Percentiles rank a stretch among this genome's conserved stretches.
Conservation (phyloP, 2,888 invertebrate species). For the Operophtera brumata region DNA sequence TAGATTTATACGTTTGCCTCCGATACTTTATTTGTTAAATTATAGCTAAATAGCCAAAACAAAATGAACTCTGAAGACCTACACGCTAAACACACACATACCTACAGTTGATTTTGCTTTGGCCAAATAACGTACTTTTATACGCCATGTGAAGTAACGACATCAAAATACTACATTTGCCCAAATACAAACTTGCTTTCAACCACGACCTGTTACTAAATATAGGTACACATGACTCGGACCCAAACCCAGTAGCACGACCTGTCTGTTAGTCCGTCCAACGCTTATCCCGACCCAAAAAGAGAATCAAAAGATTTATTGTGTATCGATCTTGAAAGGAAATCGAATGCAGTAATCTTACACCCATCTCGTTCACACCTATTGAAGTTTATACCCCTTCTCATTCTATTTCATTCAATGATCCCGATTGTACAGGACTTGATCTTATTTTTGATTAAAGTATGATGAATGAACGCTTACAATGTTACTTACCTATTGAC, state of each 20-base stretch:
- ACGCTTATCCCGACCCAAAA: constrained; percentile 59
- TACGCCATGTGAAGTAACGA: no score
- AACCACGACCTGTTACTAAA: not conserved
- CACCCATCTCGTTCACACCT: constrained; percentile 37
- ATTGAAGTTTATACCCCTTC: constrained; percentile 27
- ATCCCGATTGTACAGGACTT: constrained; percentile 49
- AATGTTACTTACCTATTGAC: constrained; percentile 41
- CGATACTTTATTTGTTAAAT: no score
- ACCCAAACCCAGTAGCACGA: constrained; percentile 60
- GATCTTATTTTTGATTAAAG: constrained; percentile 65
- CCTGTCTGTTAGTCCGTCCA: constrained; percentile 53
- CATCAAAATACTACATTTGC: no score
- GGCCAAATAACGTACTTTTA: no score
- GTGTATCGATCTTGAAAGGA: constrained; percentile 68
- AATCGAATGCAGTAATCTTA: constrained; percentile 60
- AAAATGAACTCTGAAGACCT: no score
- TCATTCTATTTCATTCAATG: constrained; percentile 57
- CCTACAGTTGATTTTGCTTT: no score
- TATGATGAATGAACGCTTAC: constrained; percentile 67
- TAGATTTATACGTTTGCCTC: no score
- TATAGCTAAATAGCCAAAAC: no score
- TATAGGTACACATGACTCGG: constrained; percentile 3
- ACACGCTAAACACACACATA: no score
- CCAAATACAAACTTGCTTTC: not conserved
- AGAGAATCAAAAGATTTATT: constrained; percentile 63